phyloP scores from a whole-genome alignment of 2,113 vertebrate species.

The Mystacornis crossleyi region DNA sequence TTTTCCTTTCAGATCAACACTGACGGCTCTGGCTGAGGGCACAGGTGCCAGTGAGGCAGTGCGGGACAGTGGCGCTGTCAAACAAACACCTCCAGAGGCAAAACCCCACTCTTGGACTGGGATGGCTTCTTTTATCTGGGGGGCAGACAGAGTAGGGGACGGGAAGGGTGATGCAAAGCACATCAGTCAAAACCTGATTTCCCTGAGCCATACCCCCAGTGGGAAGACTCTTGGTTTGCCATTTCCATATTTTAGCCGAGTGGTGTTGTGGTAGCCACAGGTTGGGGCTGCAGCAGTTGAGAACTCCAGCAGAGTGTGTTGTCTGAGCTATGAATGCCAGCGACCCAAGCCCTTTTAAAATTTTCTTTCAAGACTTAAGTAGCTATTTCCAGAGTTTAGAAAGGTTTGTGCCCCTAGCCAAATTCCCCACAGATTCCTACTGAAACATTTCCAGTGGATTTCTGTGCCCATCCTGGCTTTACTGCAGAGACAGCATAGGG shows the following conservation, averaged over 20 bases:
- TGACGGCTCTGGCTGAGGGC: not conserved
- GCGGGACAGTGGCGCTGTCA: not conserved
- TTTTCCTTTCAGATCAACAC: not conserved
- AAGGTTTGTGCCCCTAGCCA: not conserved
- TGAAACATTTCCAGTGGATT: not conserved
- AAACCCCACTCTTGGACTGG: not conserved
- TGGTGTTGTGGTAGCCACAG: not conserved
- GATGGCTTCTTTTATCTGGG: not conserved
- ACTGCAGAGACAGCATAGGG: not conserved
- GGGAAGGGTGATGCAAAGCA: accelerated
- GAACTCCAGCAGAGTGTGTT: not conserved
- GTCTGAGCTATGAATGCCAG: not conserved
- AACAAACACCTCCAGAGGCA: not conserved
- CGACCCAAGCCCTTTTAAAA: accelerated
- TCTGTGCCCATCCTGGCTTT: not conserved
- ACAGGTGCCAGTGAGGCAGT: not conserved
- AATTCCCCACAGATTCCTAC: not conserved
- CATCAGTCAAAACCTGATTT: not conserved
- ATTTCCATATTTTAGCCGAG: accelerated
- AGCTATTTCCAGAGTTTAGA: not conserved
- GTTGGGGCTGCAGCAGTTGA: accelerated
- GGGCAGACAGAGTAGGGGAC: accelerated
- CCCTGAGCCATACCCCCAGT: accelerated
- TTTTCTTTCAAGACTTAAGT: not conserved
- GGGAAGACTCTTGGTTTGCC: not conserved